Evolutionary conservation across 2,797 vertebrate species (phyloP).

Genomic region (Poliocrania exsul): DNA sequence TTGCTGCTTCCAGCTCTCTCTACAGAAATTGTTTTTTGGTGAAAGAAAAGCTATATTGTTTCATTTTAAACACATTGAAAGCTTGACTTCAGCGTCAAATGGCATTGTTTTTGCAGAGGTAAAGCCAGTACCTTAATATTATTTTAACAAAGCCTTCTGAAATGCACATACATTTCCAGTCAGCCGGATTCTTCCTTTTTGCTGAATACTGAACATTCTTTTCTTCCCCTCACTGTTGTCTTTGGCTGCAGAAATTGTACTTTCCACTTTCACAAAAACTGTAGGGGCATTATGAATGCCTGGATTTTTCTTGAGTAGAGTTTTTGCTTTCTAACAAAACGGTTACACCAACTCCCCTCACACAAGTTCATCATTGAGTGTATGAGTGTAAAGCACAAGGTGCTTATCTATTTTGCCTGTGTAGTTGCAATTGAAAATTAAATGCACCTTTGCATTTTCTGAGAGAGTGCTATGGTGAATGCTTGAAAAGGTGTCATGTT

Average conservation of each 20-base stretch:
- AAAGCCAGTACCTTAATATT: conserved; percentile 53
- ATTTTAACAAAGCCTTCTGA: conserved; percentile 64
- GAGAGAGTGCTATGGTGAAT: neutral
- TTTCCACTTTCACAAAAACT: conserved; percentile 78
- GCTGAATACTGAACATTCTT: conserved; percentile 79
- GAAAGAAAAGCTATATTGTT: neutral
- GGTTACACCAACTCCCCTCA: neutral
- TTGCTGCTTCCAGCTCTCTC: neutral
- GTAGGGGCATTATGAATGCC: conserved; percentile 67
- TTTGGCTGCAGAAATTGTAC: conserved; percentile 74
- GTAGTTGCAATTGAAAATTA: neutral
- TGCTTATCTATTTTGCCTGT: neutral
- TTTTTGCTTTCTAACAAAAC: conserved; percentile 68
- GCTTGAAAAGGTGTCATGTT: conserved; percentile 9
- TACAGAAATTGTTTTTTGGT: neutral
- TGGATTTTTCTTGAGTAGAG: conserved; percentile 63
- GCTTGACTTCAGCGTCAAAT: neutral
- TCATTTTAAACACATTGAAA: neutral
- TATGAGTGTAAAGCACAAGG: neutral
- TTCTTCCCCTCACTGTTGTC: conserved; percentile 77
- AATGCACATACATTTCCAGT: conserved; percentile 69
- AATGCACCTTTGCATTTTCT: conserved; percentile 2
- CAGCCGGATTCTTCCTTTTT: conserved; percentile 76
- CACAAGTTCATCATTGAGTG: neutral
- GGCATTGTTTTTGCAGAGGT: neutral